phyloP scores from a whole-genome alignment of 2,888 invertebrate species.

The Oligia latruncula region DNA sequence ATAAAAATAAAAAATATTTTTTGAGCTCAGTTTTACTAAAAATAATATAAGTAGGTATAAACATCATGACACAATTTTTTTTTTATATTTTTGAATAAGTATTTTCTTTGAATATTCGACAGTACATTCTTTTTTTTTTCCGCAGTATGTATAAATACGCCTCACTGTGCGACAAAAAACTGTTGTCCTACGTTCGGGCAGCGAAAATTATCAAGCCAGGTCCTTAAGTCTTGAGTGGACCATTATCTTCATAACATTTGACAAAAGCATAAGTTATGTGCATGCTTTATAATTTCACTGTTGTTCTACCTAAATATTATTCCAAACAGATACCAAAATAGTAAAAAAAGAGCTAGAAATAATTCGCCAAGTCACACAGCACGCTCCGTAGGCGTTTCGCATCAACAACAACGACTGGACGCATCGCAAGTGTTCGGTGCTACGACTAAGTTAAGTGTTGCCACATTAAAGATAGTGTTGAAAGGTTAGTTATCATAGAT shows the following conservation, averaged over 20 bases:
- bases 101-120: no score
- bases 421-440: slow-evolving; percentile 37
- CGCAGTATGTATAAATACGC: no score
- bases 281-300: not conserved
- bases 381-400: slow-evolving; percentile 71
- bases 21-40: no score
- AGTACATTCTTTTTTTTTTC: no score
- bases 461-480: slow-evolving; percentile 18
- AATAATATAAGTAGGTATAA: no score
- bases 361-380: slow-evolving; percentile 63
- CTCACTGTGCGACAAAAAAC: no score
- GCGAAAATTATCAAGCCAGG: not conserved
- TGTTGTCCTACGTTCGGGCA: no score
- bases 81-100: no score
- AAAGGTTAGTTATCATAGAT: not conserved
- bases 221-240: not conserved
- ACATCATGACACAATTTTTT: no score
- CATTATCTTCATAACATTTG: not conserved
- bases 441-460: slow-evolving; percentile 41
- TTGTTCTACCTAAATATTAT: not conserved
- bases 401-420: slow-evolving; percentile 64
- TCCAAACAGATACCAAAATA: slow-evolving; percentile 31
- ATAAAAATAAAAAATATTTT: no score
- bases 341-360: slow-evolving; percentile 30
- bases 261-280: not conserved